phyloP scores from a whole-genome alignment of 2,888 invertebrate genomes.

The Corythucha ciliata region DNA sequence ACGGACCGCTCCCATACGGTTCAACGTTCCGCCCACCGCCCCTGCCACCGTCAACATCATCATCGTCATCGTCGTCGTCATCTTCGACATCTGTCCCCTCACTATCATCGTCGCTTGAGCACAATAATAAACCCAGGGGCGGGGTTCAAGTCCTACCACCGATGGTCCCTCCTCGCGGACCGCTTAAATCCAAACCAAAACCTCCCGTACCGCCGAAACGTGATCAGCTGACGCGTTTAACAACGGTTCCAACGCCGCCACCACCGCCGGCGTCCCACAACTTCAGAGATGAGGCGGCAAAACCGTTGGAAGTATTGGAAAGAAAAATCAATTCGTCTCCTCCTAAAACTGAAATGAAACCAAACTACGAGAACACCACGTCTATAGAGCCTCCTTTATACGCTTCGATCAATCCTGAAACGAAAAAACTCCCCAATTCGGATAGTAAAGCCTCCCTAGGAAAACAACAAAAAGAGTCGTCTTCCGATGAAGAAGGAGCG shows the following conservation, averaged over 20 bases:
- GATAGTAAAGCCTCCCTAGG: slow-evolving; percentile 1
- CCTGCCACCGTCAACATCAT: slow-evolving; percentile 5
- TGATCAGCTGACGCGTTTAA: slow-evolving; percentile 35
- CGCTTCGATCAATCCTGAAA: slow-evolving; percentile 22
- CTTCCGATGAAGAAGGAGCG: slow-evolving; percentile 35
- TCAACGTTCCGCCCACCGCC: slow-evolving; percentile 22
- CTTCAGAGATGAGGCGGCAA: slow-evolving; percentile 24
- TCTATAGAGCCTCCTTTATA: slow-evolving; percentile 21
- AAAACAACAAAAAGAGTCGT: slow-evolving; percentile 23
- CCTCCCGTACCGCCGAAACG: slow-evolving; percentile 36
- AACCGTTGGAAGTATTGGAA: slow-evolving; percentile 26
- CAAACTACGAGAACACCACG: slow-evolving; percentile 27
- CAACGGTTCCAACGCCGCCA: slow-evolving; percentile 31
- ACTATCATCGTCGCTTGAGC: not conserved
- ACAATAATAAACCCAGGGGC: slow-evolving; percentile 25
- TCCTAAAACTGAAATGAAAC: slow-evolving; percentile 17
- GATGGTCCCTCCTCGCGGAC: slow-evolving; percentile 28
- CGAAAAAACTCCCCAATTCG: slow-evolving; percentile 18
- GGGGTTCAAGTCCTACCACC: slow-evolving; percentile 33
- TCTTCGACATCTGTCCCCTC: slow-evolving; percentile 6
- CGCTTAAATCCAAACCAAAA: slow-evolving; percentile 32
- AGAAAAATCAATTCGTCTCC: slow-evolving; percentile 22
- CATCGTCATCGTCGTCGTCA: slow-evolving; percentile 5
- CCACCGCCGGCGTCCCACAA: slow-evolving; percentile 7
- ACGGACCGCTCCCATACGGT: slow-evolving; percentile 23